Percentiles rank a stretch among this genome's conserved stretches.
Evolutionary conservation across 2,797 vertebrate genomes (phyloP).

Genomic region (Chiloscyllium punctatum): DNA sequence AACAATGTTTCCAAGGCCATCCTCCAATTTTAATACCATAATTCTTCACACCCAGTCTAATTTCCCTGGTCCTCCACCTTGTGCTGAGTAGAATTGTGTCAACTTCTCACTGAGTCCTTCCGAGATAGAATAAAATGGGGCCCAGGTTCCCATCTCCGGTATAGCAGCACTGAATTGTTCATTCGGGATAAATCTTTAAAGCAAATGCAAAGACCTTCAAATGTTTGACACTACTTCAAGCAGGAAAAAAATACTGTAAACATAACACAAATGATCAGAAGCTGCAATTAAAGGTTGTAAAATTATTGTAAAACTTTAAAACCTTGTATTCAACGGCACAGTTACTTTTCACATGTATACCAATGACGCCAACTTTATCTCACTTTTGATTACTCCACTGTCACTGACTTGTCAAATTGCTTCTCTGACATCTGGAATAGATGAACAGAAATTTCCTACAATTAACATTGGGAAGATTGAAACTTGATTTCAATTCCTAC

Average conservation of each 20-base stretch:
- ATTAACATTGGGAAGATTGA: no score
- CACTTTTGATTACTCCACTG: no score
- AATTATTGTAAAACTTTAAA: background rate
- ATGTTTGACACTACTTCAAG: background rate
- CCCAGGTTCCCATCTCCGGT: background rate
- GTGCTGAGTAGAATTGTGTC: background rate
- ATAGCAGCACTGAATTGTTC: background rate
- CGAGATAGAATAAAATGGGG: background rate
- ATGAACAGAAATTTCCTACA: no score
- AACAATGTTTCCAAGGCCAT: background rate
- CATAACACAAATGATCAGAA: background rate
- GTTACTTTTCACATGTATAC: no score
- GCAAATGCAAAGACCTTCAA: background rate
- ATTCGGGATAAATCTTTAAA: background rate
- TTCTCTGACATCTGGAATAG: no score
- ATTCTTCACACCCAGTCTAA: background rate
- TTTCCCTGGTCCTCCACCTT: background rate
- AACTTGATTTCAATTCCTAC: no score
- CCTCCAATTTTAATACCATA: background rate
- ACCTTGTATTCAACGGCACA: background rate
- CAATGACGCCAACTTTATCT: no score
- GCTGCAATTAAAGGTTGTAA: background rate
- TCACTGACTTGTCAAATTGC: no score
- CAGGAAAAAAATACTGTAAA: background rate
- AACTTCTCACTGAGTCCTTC: background rate